Base-by-base conservation (phyloP, 1,140 invertebrate genomes). In the Maconellicoccus hirsutus region DNA sequence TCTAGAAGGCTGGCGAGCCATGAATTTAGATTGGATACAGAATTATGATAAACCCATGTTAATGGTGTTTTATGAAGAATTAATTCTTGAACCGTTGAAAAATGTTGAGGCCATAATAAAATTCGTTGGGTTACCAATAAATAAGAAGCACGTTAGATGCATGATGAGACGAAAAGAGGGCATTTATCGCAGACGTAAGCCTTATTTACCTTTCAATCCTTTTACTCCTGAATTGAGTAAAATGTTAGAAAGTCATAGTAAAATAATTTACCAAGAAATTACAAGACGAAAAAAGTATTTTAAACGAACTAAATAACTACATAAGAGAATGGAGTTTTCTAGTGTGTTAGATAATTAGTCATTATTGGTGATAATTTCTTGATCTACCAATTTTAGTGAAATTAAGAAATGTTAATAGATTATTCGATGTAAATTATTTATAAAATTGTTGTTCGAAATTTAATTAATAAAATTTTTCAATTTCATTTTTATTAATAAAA, bases 11-110 rank as follows among this genome's bases (percentile, higher is more conserved):
- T 91, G 88, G 88, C 84, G 85, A 78, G 79, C 84, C 16, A 84
- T 86, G 26, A 87, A 89, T 76, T 76, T 85, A 1, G 82, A 85
- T 73, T 91, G 89, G 89, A 79, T 89, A 22, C 79, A 82, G 19
- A 84, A 86, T 73, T 91, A 89, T 76, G 82, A 83, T 0, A 87
- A 87, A 27, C 84, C 85, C 12, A 79, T 87, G 26, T 84, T 87
- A 74, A 81, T 91, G 19, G 81, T 89, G n/a, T 84, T 85, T 76
- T 91, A 90, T 75, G 87, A 89, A 73, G 80, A 86, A 69, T 78
- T 91, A 27, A 84, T 89, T 0, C 77, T 80, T 0, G 82, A 89
- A 73, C 81, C 87, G 0, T 81, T 85, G 71, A 76, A 79, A 6
- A 83, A 85, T 21, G 78, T 90, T 63, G 79, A 80, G 21, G 78